Base-by-base conservation (phyloP, 92 coral and sea anemone species). In the Bergia puertoricense region DNA sequence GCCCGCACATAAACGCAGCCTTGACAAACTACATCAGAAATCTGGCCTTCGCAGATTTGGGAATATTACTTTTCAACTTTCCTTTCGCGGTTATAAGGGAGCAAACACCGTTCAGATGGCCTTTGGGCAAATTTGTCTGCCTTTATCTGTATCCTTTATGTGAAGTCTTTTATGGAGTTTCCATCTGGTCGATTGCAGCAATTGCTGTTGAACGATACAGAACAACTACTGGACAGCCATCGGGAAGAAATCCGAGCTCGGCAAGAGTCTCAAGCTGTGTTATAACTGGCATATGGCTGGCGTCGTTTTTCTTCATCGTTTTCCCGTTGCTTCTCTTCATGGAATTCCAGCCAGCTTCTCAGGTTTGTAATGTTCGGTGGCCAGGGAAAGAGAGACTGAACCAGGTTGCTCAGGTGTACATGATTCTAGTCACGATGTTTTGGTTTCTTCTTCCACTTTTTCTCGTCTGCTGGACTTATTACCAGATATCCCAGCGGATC, bases 131-230 rank as follows among this genome's bases (percentile, higher is more conserved):
- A 54, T 90, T 80, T 59, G 68, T 87, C 11, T 92, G 94, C 79
- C 74, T 88, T n/a, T 89, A 89, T 72, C 73, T 92, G 4, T 92
- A 76, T 41, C 94, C 94, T 8, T 46, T 83, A 6, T 16, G 89
- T 37, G 94, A 92, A 18, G 84, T 90, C 13, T 92, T 92, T 71
- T 85, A 81, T 56, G 94, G 92, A 48, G 85, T 92, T 74, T 92
- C 94, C 1, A 90, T 90, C 9, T 92, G 94, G 94, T 87, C 85
- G 4, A 90, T 92, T 43, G 92, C 88, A 0, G 94, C 92, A 6
- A 85, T 92, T 54, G 92, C 94, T 2, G 76, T 86, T 22, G 92
- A 92, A 81, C 86, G 94, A 20, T 92, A 87, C 23, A 69, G 94
- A 14, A 90, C 85, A 79, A 92, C 88, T 39, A 88, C 88, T 9